Percentiles rank a stretch among this genome's conserved stretches.
phyloP scores from a whole-genome alignment of 2,888 invertebrate species.

The Tenthredo scrophulariae region DNA sequence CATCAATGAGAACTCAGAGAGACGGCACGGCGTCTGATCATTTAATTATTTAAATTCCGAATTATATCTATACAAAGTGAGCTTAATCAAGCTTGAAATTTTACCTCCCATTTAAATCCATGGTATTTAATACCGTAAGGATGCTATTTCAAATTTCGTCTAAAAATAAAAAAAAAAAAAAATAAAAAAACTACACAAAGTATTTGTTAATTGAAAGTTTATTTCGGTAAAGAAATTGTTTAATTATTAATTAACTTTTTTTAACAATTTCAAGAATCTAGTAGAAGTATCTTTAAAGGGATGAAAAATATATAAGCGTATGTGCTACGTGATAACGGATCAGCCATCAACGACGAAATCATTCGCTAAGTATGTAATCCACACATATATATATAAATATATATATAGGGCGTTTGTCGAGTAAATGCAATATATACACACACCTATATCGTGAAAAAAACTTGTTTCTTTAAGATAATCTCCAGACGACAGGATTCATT shows the following conservation, averaged over 20 bases:
- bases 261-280: too few relatives aligned
- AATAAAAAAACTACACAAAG: neutral
- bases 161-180: neutral
- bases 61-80: slow-evolving; percentile 20
- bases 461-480: neutral
- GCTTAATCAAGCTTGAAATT: slow-evolving; percentile 14
- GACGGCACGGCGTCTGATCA: slow-evolving; percentile 23
- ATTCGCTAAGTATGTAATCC: too few relatives aligned
- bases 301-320: too few relatives aligned
- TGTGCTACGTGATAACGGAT: too few relatives aligned
- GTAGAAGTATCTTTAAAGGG: too few relatives aligned
- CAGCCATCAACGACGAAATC: too few relatives aligned
- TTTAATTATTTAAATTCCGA: slow-evolving; percentile 32
- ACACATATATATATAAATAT: too few relatives aligned
- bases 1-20: neutral
- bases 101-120: neutral
- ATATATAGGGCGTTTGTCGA: too few relatives aligned
- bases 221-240: neutral
- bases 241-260: too few relatives aligned
- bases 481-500: slow-evolving; percentile 20
- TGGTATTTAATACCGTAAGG: neutral
- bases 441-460: neutral
- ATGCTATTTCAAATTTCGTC: neutral
- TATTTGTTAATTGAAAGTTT: neutral
- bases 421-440: neutral